Evolutionary conservation across 2,797 vertebrate species (phyloP), one percentile per base, ranked within the genome.

Genomic region (Allobates femoralis): DNA sequence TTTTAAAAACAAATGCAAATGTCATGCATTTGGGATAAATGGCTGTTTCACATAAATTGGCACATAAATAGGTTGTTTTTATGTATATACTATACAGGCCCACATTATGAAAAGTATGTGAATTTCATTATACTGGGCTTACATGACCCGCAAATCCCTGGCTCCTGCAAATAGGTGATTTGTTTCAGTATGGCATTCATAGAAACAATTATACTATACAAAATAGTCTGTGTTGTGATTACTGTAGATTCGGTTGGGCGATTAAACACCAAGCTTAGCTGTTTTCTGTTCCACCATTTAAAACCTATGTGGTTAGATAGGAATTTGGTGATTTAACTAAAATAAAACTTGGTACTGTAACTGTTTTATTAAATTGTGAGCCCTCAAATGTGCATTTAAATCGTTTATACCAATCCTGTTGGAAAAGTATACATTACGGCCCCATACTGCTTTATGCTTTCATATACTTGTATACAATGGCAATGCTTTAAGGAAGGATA

Each of bases 181-280:
- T 87, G 79, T 74, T 79, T 87, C 76, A 73, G 64, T 77, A 28
- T 51, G 30, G 66, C 79, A 75, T 87, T 87, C 79, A 78, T 50
- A 60, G 55, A 79, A 41, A 79, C 86, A 83, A 83, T 87, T 83
- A 73, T 79, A 58, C 75, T 80, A 79, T 71, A 87, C 76, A 84
- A 79, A 87, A 87, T 73, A 84, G 55, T 18, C 58, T 55, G 76
- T 55, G 76, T 74, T 84, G 83, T 79, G 66, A 87, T 84, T 79
- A 87, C 76, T 84, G 81, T 74, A 71, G 86, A 83, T 84, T 84
- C 32, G 86, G 81, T 83, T 80, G 64, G 56, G 66, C 67, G 86
- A 87, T 87, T 74, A 87, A 87, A 80, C 76, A 80, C 86, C 86
- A 84, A 84, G 66, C 41, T 69, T 50, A 32, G 67, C 82, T 88